phyloP scores from a whole-genome alignment of 1,140 invertebrate species.

The Camponotus pennsylvanicus region DNA sequence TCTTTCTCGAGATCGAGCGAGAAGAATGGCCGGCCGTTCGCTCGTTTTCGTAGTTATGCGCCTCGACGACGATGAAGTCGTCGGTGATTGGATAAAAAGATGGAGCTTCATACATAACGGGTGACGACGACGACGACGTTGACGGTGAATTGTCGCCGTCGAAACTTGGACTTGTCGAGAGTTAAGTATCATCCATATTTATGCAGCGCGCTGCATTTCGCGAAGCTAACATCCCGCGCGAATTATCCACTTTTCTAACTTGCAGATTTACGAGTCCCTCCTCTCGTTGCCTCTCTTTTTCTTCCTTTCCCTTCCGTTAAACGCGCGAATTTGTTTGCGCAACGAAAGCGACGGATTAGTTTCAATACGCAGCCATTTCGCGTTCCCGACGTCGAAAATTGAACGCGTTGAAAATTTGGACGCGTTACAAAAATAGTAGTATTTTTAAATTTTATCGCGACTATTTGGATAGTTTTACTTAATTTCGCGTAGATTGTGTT shows the following conservation, averaged over 20 bases:
- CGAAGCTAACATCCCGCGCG: conserved; percentile 36
- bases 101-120: conserved; percentile 37
- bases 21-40: conserved; percentile 33
- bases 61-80: conserved; percentile 20
- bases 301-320: background rate
- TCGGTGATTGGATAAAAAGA: conserved; percentile 58
- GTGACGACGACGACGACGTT: background rate
- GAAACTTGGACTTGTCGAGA: conserved; percentile 31
- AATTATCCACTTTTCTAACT: conserved; percentile 60
- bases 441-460: conserved; percentile 31
- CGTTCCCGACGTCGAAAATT: conserved; percentile 5
- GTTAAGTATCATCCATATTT: conserved; percentile 60
- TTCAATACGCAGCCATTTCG: conserved; percentile 42
- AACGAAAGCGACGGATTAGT: conserved; percentile 43
- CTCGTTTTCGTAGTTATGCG: conserved; percentile 29
- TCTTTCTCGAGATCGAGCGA: conserved; percentile 11
- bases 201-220: conserved; percentile 45
- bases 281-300: too few species aligned
- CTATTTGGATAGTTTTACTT: background rate
- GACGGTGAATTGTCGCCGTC: background rate
- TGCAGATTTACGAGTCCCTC: conserved; percentile 33
- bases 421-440: background rate
- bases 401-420: conserved; percentile 25
- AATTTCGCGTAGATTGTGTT: background rate
- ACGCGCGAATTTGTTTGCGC: conserved; percentile 46